Base-by-base conservation (phyloP, 2,113 vertebrate species). In the Psettodes erumei region DNA sequence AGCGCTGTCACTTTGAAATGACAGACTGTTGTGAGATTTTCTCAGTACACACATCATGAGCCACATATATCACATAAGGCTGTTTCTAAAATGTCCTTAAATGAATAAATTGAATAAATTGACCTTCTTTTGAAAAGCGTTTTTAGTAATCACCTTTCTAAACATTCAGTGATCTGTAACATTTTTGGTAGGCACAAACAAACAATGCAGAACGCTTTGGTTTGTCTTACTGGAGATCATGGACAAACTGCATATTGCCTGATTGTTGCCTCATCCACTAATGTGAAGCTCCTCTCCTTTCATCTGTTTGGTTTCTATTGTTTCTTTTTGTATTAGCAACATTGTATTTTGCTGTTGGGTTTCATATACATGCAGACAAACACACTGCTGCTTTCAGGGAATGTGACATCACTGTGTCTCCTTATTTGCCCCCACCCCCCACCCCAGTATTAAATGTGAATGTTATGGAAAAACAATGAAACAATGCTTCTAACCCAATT, bases 361-460 rank as follows among this genome's bases (percentile, higher is more conserved):
- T 48, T 27, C 9, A 25, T 12, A 43, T 53, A 50, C 18, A 50
- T 25, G 6, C 11, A 51, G 50, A 27, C 28, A 32, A 33, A 16
- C 1, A 28, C 50, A 21, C 25, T 25, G n/a, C 19, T 50, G 18
- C 48, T 19, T 64, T 64, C 15, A 28, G 13, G 28, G 19, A 53
- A 16, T 25, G 64, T 58, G 28, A n/a, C n/a, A n/a, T n/a, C n/a
- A n/a, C n/a, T n/a, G n/a, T n/a, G n/a, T n/a, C n/a, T 51, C 23
- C 12, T 27, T 51, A 3, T 50, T 23, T 50, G 47, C 47, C 23
- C n/a, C 25, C 50, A 28, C 50, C 13, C 50, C 15, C 16, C 21
- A 16, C 19, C 43, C 19, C 43, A 18, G 47, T 53, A 28, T 15
- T 55, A 60, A 71, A 35, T 82, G 33, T 25, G 27, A 42, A 67